Conservation (phyloP, 1,140 invertebrate genomes). For the Pollicipes pollicipes region DNA sequence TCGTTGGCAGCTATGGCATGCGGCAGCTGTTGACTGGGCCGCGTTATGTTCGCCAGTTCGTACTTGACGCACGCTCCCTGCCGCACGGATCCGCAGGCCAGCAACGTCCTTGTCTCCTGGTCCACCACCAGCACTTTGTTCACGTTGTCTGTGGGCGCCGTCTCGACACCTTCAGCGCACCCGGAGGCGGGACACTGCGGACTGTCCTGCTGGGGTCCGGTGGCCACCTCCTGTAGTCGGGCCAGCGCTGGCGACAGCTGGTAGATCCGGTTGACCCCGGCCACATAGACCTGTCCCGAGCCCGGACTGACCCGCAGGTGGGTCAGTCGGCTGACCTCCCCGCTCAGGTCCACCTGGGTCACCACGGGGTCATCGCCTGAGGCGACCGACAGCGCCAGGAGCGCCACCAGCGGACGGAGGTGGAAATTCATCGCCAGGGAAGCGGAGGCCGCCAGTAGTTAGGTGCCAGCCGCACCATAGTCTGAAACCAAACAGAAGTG, state of each 20-base stretch:
- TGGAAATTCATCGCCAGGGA: neutral
- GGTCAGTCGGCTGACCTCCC: neutral
- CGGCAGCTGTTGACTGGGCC: conserved; percentile 46
- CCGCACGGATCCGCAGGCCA: conserved; percentile 68
- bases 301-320: conserved; percentile 42
- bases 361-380: neutral
- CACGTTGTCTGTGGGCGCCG: conserved; percentile 55
- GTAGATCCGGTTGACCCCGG: conserved; percentile 63
- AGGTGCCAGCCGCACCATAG: neutral
- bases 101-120: conserved; percentile 53
- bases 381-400: neutral
- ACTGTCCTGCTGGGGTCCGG: conserved; percentile 64
- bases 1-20: conserved; percentile 35
- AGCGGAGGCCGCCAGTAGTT: neutral
- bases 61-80: conserved; percentile 79
- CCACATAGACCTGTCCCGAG: conserved; percentile 48
- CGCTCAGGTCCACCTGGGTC: neutral
- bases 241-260: conserved; percentile 55
- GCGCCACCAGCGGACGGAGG: too few relatives aligned
- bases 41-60: conserved; percentile 58
- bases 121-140: conserved; percentile 85
- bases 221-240: conserved; percentile 43
- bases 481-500: neutral
- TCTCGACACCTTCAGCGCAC: conserved; percentile 41
- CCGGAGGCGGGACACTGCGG: conserved; percentile 63